Conservation (phyloP, 2,797 vertebrate genomes). For the Amblyraja radiata region DNA sequence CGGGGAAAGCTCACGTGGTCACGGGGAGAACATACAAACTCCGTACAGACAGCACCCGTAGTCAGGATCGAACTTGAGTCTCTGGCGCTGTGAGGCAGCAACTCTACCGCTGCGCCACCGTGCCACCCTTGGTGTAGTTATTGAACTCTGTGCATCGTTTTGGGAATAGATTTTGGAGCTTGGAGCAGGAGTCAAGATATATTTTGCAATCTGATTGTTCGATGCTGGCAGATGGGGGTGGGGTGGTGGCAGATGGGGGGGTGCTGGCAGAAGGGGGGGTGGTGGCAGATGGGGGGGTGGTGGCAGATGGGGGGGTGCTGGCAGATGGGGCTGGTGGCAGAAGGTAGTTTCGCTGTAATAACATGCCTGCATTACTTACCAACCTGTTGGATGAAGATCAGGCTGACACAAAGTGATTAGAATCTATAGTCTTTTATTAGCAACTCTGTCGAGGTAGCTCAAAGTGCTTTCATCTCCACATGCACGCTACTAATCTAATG, state of each 20-base stretch:
- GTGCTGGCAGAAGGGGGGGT: too few relatives aligned
- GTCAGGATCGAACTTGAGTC: too few relatives aligned
- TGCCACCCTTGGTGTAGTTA: neutral
- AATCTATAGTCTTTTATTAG: too few relatives aligned
- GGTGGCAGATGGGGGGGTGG: neutral
- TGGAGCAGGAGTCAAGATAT: neutral
- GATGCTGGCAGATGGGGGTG: neutral
- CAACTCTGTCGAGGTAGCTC: too few relatives aligned
- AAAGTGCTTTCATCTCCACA: too few relatives aligned
- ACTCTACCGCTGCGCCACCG: too few relatives aligned
- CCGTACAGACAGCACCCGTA: too few relatives aligned
- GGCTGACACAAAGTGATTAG: too few relatives aligned
- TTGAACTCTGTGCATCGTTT: neutral
- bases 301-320: neutral
- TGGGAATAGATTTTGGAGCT: neutral
- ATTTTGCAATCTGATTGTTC: neutral
- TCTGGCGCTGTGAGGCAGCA: too few relatives aligned
- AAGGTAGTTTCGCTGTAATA: neutral
- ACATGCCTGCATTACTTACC: neutral
- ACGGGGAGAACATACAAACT: too few relatives aligned
- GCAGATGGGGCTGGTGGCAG: neutral
- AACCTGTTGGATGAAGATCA: neutral
- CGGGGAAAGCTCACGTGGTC: too few relatives aligned
- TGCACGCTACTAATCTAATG: too few relatives aligned
- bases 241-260: neutral